Conservation (phyloP, 2,797 vertebrate species). For the Chloroceryle amazona region DNA sequence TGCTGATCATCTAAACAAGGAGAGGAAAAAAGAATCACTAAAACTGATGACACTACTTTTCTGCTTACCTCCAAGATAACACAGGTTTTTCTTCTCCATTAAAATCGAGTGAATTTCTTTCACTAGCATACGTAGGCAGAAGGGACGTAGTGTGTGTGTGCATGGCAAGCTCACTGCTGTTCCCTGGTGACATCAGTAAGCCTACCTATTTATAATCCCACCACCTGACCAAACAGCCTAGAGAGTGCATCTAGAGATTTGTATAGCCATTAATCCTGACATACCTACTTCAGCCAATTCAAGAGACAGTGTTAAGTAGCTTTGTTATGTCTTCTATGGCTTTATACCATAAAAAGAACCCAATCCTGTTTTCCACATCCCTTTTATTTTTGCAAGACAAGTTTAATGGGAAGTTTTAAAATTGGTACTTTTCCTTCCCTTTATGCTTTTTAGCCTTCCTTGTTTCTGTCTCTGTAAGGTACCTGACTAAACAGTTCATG, state of each 20-base stretch:
- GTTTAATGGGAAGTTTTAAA: constrained; percentile 13
- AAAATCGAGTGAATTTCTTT: constrained; percentile 32
- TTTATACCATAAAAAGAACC: constrained; percentile 39
- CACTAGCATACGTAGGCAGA: constrained; percentile 4
- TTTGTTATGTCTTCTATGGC: constrained; percentile 64
- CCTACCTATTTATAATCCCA: constrained; percentile 77
- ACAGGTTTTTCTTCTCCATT: constrained; percentile 35
- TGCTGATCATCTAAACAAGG: neutral
- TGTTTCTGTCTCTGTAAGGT: neutral
- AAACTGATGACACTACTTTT: neutral
- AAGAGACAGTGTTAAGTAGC: constrained; percentile 83
- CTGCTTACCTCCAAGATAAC: constrained; percentile 32
- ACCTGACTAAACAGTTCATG: neutral
- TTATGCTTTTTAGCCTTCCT: neutral
- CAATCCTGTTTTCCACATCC: neutral
- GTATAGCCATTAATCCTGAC: constrained; percentile 67
- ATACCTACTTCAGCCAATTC: constrained; percentile 75
- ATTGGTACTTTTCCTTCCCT: neutral
- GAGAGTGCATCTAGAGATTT: constrained; percentile 66
- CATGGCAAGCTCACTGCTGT: neutral
- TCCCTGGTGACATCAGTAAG: constrained; percentile 72
- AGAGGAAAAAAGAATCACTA: neutral
- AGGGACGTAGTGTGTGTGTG: neutral
- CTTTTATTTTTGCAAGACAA: neutral
- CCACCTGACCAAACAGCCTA: constrained; percentile 62